Conservation (phyloP, 2,888 invertebrate genomes). For the Omphaloscelis lunosa region DNA sequence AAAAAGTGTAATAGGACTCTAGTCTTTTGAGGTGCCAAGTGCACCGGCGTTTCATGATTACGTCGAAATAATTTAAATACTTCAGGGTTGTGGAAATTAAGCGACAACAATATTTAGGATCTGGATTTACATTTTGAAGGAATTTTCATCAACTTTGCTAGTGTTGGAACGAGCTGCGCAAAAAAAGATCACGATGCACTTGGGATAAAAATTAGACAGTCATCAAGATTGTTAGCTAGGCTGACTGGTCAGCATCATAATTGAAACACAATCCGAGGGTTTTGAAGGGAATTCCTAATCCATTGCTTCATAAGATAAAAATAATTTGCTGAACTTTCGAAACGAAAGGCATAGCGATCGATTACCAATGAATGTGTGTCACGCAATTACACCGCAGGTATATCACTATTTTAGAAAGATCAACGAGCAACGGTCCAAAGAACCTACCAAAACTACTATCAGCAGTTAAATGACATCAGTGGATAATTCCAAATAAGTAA, state of each 20-base stretch:
- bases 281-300: no score
- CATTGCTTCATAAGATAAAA: no score
- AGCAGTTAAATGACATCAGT: not conserved
- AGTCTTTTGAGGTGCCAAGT: conserved; percentile 17
- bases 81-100: not conserved
- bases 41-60: conserved; percentile 21
- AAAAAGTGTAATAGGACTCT: no score
- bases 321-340: no score
- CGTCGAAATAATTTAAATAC: conserved; percentile 21
- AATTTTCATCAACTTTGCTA: not conserved
- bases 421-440: not conserved
- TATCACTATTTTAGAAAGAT: not conserved
- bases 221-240: no score
- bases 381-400: no score
- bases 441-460: not conserved
- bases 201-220: not conserved
- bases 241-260: no score
- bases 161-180: not conserved
- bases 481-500: not conserved
- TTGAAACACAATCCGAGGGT: no score
- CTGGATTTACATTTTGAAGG: not conserved
- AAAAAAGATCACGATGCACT: not conserved
- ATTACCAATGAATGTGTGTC: no score
- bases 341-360: no score
- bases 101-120: conserved; percentile 7